Conservation (phyloP, 2,797 vertebrate species). For the Bovichtus diacanthus region DNA sequence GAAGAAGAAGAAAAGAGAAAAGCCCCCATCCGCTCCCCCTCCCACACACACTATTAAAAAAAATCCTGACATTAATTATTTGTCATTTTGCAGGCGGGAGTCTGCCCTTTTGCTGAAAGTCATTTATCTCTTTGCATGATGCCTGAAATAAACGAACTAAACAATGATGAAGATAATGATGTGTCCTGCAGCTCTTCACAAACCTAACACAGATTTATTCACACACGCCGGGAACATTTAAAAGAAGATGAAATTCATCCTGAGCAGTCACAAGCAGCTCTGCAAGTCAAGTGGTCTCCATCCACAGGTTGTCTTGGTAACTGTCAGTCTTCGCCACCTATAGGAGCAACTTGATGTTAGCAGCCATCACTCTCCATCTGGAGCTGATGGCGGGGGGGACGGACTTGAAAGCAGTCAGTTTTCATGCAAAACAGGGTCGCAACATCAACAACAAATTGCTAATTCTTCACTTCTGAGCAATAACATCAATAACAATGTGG, state of each 20-base stretch:
- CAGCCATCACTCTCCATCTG: neutral
- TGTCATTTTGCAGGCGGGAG: constrained; percentile 79
- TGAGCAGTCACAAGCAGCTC: neutral
- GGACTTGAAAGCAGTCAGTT: constrained; percentile 55
- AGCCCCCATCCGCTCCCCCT: constrained; percentile 31
- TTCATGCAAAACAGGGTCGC: constrained; percentile 42
- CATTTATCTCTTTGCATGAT: constrained; percentile 66
- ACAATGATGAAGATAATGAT: constrained; percentile 37
- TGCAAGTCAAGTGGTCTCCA: constrained; percentile 38
- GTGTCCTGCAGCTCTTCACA: constrained; percentile 31
- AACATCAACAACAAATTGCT: constrained; percentile 43
- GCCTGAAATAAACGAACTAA: constrained; percentile 56
- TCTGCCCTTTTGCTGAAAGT: constrained; percentile 78
- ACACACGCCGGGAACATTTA: neutral
- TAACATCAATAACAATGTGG: constrained; percentile 36
- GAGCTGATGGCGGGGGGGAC: neutral
- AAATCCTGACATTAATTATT: constrained; percentile 80
- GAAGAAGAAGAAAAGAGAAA: constrained; percentile 1
- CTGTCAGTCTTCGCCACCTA: constrained; percentile 40
- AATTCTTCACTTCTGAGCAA: constrained; percentile 50
- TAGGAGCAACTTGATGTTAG: constrained; percentile 23
- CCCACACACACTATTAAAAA: constrained; percentile 42
- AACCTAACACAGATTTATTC: neutral
- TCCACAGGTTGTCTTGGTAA: constrained; percentile 67
- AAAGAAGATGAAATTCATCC: neutral